phyloP scores from a whole-genome alignment of 2,888 invertebrate genomes.

The Hermaeophaga mercurialis region DNA sequence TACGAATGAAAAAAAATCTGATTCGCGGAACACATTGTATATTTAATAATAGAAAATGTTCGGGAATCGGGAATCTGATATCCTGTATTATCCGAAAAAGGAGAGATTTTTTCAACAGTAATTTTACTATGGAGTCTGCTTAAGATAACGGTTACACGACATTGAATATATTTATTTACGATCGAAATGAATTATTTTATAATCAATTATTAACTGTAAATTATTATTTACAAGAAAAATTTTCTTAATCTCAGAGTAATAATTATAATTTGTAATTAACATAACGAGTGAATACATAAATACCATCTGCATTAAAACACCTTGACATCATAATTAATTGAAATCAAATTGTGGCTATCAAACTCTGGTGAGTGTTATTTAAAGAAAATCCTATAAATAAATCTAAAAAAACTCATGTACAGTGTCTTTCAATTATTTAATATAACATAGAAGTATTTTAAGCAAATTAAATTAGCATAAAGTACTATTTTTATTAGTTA shows the following conservation, averaged over 20 bases:
- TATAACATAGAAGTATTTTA: not conserved
- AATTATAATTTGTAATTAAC: conserved; percentile 1
- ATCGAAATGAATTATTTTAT: too few relatives aligned
- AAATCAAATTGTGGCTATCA: not conserved
- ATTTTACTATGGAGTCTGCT: too few relatives aligned
- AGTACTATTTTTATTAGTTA: not conserved
- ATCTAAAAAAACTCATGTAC: not conserved
- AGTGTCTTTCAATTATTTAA: not conserved
- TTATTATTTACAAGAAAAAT: not conserved
- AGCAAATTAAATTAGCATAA: not conserved
- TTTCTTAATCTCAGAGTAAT: not conserved
- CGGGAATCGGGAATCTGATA: too few relatives aligned
- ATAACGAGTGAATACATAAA: not conserved
- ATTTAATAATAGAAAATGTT: too few relatives aligned
- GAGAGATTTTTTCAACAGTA: too few relatives aligned
- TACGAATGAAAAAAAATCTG: too few relatives aligned
- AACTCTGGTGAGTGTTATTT: not conserved
- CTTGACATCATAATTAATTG: conserved; percentile 5
- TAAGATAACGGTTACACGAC: too few relatives aligned
- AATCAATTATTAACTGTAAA: too few relatives aligned
- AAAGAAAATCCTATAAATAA: conserved; percentile 5
- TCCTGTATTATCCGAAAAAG: too few relatives aligned
- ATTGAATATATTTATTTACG: too few relatives aligned
- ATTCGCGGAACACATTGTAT: too few relatives aligned
- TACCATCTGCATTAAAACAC: not conserved